Percentiles rank a stretch among this genome's conserved stretches.
Conservation (phyloP, 2,797 vertebrate genomes). For the Catamblyrhynchus diadema region DNA sequence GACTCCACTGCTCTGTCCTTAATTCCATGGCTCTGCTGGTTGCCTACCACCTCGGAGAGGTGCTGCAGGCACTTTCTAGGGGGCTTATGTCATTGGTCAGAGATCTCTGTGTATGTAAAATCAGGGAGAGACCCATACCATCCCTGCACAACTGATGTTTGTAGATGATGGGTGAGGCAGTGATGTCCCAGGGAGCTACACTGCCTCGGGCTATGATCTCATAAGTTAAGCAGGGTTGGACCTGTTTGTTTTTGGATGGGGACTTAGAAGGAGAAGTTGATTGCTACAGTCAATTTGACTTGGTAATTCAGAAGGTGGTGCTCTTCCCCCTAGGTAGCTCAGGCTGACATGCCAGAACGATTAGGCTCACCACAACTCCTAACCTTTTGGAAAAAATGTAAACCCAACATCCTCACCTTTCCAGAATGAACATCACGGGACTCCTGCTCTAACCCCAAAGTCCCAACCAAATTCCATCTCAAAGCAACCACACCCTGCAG, state of each 20-base stretch:
- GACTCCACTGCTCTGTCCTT: not conserved
- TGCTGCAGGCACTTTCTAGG: conserved; percentile 37
- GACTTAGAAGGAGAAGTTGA: conserved; percentile 20
- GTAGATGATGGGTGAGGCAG: conserved; percentile 28
- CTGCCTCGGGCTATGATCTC: conserved; percentile 34
- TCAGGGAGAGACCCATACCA: not conserved
- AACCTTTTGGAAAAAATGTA: conserved; percentile 23
- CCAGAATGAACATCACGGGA: not conserved
- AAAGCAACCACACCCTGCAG: conserved; percentile 21
- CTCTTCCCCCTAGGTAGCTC: conserved; percentile 39
- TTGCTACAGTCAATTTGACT: conserved; percentile 35
- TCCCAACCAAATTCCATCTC: conserved; percentile 40
- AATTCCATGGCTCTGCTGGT: not conserved
- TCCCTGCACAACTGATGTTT: conserved; percentile 38
- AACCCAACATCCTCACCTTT: conserved; percentile 33
- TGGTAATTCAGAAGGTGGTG: conserved; percentile 61
- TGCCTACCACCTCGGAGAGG: not conserved
- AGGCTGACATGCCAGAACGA: not conserved
- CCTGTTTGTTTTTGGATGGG: conserved; percentile 9
- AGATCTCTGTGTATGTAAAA: conserved; percentile 49
- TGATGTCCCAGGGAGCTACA: not conserved
- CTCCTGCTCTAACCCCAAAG: not conserved
- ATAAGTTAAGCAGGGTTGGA: conserved; percentile 33
- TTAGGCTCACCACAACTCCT: not conserved
- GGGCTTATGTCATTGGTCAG: conserved; percentile 50